Base-by-base conservation (phyloP, 2,888 invertebrate species). In the Pheosia gnoma region DNA sequence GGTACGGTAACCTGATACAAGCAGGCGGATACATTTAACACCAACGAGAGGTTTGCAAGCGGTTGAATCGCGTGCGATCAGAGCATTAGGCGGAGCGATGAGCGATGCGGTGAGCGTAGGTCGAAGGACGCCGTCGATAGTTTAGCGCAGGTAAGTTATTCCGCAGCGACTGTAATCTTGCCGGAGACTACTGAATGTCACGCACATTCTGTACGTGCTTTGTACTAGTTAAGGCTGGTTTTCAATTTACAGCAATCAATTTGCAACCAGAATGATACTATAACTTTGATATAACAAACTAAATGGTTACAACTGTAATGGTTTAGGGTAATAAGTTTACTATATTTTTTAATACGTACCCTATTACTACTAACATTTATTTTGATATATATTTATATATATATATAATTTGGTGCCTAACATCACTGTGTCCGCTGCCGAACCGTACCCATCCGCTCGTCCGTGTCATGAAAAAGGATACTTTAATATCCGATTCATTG, bases 401-500 rank as follows among this genome's bases (percentile, higher is more conserved):
- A 25, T 25, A 25, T 25, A 25, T 25, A 25, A 25, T 25, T 25
- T 25, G 25, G 9, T 71, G 60, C 70, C 74, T 73, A 52, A 57
- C 56, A 61, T 47, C 80, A 89, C 84, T 64, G 63, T 82, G 80
- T 62, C 62, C 88, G 62, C 78, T 74, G 65, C 84, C 84, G 85
- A 75, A 88, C 68, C 69, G 25, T 72, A 72, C 84, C 84, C 88
- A 90, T 90, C 90, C 90, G 89, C 86, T 91, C 84, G 87, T 85
- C 89, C 88, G 89, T 88, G 88, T 90, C 93, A 89, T 87, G 93
- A 90, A 93, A 93, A 85, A 80, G 81, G 92, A 93, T 93, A 92
- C 91, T 90, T 90, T 91, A 90, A 92, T 91, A 91, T 91, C 92
- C 91, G 87, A 93, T 88, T 92, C 93, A 93, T 93, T 93, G 93